These are phyloP conservation scores for Panthera uncia DNA, from an alignment of 2,113 vertebrate genomes.

Conservation along the genomic window DNA sequence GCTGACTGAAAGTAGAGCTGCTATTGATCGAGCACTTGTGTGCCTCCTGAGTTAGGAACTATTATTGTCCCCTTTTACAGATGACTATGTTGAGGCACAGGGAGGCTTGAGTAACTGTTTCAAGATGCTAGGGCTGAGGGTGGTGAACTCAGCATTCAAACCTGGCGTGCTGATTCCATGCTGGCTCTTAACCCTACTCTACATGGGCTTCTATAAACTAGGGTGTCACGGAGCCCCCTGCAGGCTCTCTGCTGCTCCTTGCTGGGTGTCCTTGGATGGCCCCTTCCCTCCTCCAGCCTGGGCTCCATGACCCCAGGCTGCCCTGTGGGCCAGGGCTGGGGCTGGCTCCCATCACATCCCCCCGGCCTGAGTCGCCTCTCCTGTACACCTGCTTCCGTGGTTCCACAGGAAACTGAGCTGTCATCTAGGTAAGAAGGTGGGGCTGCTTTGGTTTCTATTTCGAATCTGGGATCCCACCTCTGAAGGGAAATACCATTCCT, in stretches of 20 bases:
- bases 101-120: neutral
- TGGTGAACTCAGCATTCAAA: neutral
- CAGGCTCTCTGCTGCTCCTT: too few relatives aligned
- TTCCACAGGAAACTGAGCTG: rapidly evolving
- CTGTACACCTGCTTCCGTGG: neutral
- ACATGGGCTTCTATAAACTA: rapidly evolving
- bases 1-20: neutral
- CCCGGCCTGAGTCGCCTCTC: neutral
- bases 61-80: rapidly evolving
- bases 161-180: neutral
- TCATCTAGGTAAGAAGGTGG: neutral
- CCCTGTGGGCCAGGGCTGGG: neutral
- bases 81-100: neutral
- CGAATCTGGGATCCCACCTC: neutral
- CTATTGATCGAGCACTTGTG: neutral
- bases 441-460: neutral
- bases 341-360: too few relatives aligned
- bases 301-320: neutral
- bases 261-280: neutral
- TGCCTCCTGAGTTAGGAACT: neutral
- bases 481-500: neutral
- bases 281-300: rapidly evolving
- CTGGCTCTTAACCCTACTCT: neutral
- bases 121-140: neutral
- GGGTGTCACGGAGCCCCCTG: rapidly evolving